These are phyloP conservation scores for Nemopilema nomurai DNA, from an alignment of 30 jellyfish, hydroid and myxozoan genomes.

Conservation along the genomic window DNA sequence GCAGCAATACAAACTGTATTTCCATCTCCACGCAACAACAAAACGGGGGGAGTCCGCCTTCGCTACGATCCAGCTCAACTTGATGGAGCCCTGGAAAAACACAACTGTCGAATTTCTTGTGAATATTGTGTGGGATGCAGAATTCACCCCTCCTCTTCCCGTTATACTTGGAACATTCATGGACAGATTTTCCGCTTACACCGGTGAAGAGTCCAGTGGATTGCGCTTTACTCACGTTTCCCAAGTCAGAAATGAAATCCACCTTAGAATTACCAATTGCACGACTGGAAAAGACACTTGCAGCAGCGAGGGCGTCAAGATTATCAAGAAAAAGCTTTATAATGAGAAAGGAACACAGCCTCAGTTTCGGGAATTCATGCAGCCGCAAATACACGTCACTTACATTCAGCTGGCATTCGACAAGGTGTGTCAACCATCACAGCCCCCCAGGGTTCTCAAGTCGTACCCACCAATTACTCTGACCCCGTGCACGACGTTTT, in stretches of 20 bases:
- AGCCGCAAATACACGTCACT: conserved; percentile 26
- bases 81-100: conserved; percentile 29
- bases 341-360: conserved; percentile 15
- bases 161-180: conserved; percentile 9
- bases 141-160: conserved; percentile 16
- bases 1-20: neutral
- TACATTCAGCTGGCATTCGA: conserved; percentile 12
- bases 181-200: conserved; percentile 28
- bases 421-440: conserved; percentile 63
- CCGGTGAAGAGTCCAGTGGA: neutral
- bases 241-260: neutral
- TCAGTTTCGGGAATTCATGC: conserved; percentile 28
- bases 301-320: neutral
- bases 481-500: conserved; percentile 51
- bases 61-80: conserved; percentile 17
- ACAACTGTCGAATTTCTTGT: conserved; percentile 22
- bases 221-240: conserved; percentile 14
- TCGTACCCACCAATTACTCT: conserved; percentile 64
- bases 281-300: conserved; percentile 12
- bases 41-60: conserved; percentile 44
- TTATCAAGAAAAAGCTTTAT: conserved; percentile 5
- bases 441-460: conserved; percentile 53
- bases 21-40: conserved; percentile 41
- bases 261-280: conserved; percentile 47
- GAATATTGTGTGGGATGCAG: conserved; percentile 24